Percentiles rank a stretch among this genome's conserved stretches.
Evolutionary conservation across 2,888 invertebrate genomes (phyloP).

Genomic region (Drosophila anomelani): DNA sequence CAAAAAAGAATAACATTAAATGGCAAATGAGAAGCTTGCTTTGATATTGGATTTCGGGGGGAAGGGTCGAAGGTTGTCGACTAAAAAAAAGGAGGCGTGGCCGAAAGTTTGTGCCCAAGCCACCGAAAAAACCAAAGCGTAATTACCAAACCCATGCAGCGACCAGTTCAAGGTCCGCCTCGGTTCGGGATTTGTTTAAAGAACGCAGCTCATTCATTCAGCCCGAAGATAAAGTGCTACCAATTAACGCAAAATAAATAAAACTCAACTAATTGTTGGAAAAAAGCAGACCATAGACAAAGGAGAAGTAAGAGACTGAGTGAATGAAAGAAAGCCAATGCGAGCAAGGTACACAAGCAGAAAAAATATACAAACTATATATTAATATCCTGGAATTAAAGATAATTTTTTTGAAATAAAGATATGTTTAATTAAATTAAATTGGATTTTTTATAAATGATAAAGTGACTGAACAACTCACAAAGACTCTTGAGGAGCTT

Average conservation of each 20-base stretch:
- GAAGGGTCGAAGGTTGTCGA: conserved; percentile 14
- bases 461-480: not conserved
- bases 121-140: conserved; percentile 54
- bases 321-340: conserved; percentile 24
- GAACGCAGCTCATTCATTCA: conserved; percentile 77
- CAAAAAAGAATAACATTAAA: conserved; percentile 69
- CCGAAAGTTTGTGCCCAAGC: conserved; percentile 43
- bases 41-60: conserved; percentile 70
- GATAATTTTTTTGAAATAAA: not conserved
- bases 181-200: conserved; percentile 65
- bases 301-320: conserved; percentile 61
- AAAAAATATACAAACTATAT: not conserved
- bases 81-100: conserved; percentile 3
- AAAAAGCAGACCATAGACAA: conserved; percentile 62
- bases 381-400: not conserved
- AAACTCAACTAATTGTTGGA: conserved; percentile 81
- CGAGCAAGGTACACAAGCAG: conserved; percentile 8
- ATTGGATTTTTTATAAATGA: not conserved
- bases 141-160: conserved; percentile 64
- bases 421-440: not conserved
- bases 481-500: too few species aligned
- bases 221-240: conserved; percentile 79
- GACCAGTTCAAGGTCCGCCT: conserved; percentile 45
- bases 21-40: conserved; percentile 70
- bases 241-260: conserved; percentile 82